A percentile compares a stretch with the other conserved stretches of the same genome.
Conservation (phyloP, 2,888 invertebrate species). For the Trypoxylon attenuatum region DNA sequence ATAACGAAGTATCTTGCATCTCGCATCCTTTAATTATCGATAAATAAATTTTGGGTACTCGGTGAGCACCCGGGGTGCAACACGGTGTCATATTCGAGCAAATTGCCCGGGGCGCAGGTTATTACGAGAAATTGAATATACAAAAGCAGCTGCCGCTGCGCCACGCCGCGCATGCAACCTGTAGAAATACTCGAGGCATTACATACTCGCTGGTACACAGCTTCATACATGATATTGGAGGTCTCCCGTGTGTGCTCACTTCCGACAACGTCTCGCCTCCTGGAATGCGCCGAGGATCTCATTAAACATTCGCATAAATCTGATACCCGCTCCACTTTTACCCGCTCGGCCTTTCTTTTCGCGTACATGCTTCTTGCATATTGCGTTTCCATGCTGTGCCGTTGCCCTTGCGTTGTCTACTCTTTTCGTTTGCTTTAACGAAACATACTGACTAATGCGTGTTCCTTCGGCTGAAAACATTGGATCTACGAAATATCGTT, state of each 20-base stretch:
- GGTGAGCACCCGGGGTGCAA: constrained; percentile 5
- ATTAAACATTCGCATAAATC: constrained; percentile 49
- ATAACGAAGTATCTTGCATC: not conserved
- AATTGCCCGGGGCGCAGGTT: constrained; percentile 51
- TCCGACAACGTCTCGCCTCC: constrained; percentile 28
- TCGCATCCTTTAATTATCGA: constrained; percentile 2
- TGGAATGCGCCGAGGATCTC: constrained; percentile 27
- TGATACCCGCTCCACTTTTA: constrained; percentile 7
- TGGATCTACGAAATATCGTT: too few species aligned
- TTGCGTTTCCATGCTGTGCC: constrained; percentile 11
- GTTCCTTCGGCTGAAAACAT: too few species aligned
- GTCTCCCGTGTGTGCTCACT: constrained; percentile 2
- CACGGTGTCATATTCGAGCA: constrained; percentile 26
- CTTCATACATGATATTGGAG: constrained; percentile 56
- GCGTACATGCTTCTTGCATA: not conserved
- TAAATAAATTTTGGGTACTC: constrained; percentile 13
- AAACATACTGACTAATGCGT: too few species aligned
- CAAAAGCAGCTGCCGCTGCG: constrained; percentile 55
- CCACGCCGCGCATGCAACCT: too few species aligned
- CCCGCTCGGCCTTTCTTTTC: constrained; percentile 1
- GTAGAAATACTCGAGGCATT: constrained; percentile 4
- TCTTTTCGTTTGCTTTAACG: too few species aligned
- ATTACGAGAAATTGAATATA: constrained; percentile 66
- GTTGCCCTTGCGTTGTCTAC: not conserved
- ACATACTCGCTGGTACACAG: constrained; percentile 1